These are phyloP conservation scores for Lamellibrachia satsuma DNA, from an alignment of 2,888 invertebrate genomes.

Conservation along the genomic window DNA sequence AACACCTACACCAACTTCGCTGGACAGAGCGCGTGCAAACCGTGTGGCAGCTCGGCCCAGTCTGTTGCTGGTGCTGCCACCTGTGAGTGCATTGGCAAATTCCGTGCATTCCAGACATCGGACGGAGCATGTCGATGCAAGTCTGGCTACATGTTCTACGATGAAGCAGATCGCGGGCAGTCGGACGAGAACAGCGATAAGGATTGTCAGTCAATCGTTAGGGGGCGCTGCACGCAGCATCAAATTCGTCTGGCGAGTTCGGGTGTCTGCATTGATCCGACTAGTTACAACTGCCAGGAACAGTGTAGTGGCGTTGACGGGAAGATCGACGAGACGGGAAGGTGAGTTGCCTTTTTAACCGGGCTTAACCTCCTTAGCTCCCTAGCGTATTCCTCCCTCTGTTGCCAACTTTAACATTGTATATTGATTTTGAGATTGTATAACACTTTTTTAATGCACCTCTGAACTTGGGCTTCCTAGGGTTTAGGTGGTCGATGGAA, in stretches of 20 bases:
- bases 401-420: too few species aligned
- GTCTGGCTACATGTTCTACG: conserved; percentile 56
- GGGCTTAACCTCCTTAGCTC: not conserved
- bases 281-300: conserved; percentile 46
- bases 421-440: too few species aligned
- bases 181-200: conserved; percentile 36
- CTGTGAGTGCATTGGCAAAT: conserved; percentile 56
- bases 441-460: too few species aligned
- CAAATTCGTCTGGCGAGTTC: conserved; percentile 46
- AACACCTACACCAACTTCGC: conserved; percentile 50
- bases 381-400: not conserved
- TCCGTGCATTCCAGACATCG: conserved; percentile 55
- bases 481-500: too few species aligned
- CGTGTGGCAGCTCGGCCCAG: conserved; percentile 56
- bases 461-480: too few species aligned
- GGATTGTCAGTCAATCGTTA: conserved; percentile 58
- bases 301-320: conserved; percentile 46
- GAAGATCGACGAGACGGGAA: conserved; percentile 42
- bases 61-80: conserved; percentile 43
- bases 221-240: conserved; percentile 47
- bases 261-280: conserved; percentile 48
- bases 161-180: conserved; percentile 41
- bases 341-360: conserved; percentile 31
- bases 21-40: conserved; percentile 51
- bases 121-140: conserved; percentile 55